Evolutionary conservation across 2,113 vertebrate genomes (phyloP).

Genomic region (Ammodytes dubius): DNA sequence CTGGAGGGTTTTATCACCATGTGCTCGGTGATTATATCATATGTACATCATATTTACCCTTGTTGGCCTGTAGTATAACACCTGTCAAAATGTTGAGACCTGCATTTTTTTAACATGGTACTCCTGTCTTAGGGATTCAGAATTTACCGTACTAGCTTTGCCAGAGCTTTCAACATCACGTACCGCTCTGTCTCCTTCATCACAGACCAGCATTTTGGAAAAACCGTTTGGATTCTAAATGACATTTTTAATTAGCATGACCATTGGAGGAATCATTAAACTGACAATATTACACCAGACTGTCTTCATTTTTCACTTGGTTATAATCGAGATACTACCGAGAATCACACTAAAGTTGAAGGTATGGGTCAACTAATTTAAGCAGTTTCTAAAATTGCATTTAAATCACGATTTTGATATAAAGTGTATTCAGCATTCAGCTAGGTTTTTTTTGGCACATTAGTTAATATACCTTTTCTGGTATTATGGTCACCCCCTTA

Average conservation of each 20-base stretch:
- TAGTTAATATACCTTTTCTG: neutral
- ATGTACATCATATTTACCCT: neutral
- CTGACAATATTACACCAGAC: neutral
- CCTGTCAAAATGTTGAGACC: neutral
- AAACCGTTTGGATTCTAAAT: neutral
- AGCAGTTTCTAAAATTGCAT: too few species aligned
- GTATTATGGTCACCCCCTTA: neutral
- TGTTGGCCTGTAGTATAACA: neutral
- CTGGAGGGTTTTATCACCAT: conserved; percentile 10
- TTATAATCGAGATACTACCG: neutral
- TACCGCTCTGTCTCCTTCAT: neutral
- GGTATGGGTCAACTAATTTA: neutral
- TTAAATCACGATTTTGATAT: neutral
- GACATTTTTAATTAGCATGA: neutral
- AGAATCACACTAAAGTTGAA: neutral
- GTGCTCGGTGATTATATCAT: conserved; percentile 19
- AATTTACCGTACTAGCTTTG: neutral
- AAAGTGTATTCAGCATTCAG: neutral
- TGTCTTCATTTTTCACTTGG: neutral
- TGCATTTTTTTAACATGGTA: neutral
- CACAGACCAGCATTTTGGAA: neutral
- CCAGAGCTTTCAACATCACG: neutral
- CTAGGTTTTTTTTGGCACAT: neutral
- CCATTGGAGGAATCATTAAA: neutral
- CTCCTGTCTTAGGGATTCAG: neutral